Evolutionary conservation across 2,797 vertebrate genomes (phyloP), one percentile per base, ranked within the genome.

Genomic region (Lithobates pipiens): DNA sequence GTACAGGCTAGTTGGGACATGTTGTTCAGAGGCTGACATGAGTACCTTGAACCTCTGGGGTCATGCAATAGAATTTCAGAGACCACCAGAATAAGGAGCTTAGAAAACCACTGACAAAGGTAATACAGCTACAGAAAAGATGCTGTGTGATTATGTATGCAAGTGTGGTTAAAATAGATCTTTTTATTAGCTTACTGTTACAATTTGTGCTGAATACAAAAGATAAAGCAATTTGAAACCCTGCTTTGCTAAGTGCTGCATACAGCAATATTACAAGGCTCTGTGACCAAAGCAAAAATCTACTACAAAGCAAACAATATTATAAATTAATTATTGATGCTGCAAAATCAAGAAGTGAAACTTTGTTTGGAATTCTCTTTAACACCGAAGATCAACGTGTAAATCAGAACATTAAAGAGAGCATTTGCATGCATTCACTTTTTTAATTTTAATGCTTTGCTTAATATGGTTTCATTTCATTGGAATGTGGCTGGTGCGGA

Each of bases 251-350:
- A 81, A 81, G 73, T 81, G 65, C 84, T 81, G 84, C 72, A 57
- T 76, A 69, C 79, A 70, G 77, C 78, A 86, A 67, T 81, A 86
- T 86, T 67, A 69, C 72, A 73, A 70, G 65, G 39, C 72, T 71
- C 65, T 34, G 83, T 72, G 75, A 76, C 82, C 72, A 67, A 83
- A 76, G 73, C 70, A 75, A 74, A 76, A 39, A 84, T 10, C 82
- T 69, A 69, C 79, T 32, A 76, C 77, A 86, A 86, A 81, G 84
- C 78, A 86, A 86, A 86, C 46, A 81, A 44, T 85, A 76, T 81
- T 70, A 81, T 81, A 86, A 81, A 81, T 86, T 42, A 86, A 86
- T 86, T 86, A 81, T 76, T 80, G 54, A 74, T 86, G 80, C 44
- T 80, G 77, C 73, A 80, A 81, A 81, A 68, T 69, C 67, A 77